phyloP scores from a whole-genome alignment of 2,797 vertebrate species.

The Strix occidentalis region DNA sequence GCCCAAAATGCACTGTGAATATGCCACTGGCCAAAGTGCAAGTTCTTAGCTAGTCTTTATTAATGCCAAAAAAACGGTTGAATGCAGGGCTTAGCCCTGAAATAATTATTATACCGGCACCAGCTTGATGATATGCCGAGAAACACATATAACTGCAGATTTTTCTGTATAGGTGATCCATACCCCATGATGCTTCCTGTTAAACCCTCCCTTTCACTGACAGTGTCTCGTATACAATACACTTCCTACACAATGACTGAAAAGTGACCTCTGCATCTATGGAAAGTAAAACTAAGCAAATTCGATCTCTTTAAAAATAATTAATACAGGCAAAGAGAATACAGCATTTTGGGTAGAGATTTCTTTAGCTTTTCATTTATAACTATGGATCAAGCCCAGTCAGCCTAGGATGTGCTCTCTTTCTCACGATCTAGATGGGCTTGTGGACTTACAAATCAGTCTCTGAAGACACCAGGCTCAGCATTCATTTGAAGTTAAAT shows the following conservation, averaged over 20 bases:
- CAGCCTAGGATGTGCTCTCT: background rate
- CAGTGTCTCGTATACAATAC: background rate
- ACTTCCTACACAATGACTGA: background rate
- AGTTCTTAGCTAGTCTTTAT: background rate
- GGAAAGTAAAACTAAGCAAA: background rate
- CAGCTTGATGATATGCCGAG: background rate
- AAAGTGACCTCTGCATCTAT: background rate
- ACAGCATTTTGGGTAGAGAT: background rate
- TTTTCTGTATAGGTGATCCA: background rate
- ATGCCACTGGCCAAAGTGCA: background rate
- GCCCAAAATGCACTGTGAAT: background rate
- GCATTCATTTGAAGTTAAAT: constrained; percentile 8
- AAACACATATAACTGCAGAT: background rate
- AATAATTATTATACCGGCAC: background rate
- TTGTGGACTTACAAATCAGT: background rate
- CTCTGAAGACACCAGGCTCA: background rate
- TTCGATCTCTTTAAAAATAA: background rate
- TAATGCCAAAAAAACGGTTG: background rate
- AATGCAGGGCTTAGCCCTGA: background rate
- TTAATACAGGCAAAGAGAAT: background rate
- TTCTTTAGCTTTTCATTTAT: background rate
- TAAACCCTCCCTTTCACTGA: background rate
- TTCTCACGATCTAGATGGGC: background rate
- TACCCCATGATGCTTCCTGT: rapidly evolving
- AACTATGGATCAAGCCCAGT: background rate